Evolutionary conservation across 2,797 vertebrate genomes (phyloP).

Genomic region (Cuniculus paca): DNA sequence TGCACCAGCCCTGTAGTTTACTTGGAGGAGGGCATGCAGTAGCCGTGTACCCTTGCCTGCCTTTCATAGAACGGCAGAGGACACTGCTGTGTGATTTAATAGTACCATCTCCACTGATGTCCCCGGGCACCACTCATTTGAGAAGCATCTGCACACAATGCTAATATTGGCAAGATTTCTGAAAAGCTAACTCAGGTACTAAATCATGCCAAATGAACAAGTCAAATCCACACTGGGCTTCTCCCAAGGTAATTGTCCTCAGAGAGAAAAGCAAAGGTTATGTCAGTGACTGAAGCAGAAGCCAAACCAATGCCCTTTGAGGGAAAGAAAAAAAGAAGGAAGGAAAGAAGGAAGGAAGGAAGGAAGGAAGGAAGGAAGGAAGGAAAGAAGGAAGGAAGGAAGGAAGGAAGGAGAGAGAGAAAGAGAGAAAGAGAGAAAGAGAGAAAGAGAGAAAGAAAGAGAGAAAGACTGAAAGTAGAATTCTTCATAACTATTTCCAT

Average conservation of each 20-base stretch:
- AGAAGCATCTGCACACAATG: constrained; percentile 71
- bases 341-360: neutral
- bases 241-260: constrained; percentile 22
- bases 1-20: neutral
- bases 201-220: constrained; percentile 72
- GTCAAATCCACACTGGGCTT: constrained; percentile 9
- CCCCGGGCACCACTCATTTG: constrained; percentile 58
- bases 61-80: constrained; percentile 41
- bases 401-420: too few relatives aligned
- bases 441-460: neutral
- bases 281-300: constrained; percentile 5
- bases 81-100: constrained; percentile 69
- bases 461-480: neutral
- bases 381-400: neutral
- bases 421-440: too few relatives aligned
- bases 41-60: neutral
- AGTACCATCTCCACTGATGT: constrained; percentile 25
- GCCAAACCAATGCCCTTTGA: constrained; percentile 31
- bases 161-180: constrained; percentile 75
- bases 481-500: neutral
- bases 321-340: neutral
- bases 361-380: too few relatives aligned
- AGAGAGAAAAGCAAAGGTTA: constrained; percentile 65
- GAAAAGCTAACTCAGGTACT: constrained; percentile 70
- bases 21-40: neutral